A percentile compares a stretch with the other conserved stretches of the same genome.
Conservation (phyloP, 1,140 invertebrate species). For the Macrosteles quadrilineatus region DNA sequence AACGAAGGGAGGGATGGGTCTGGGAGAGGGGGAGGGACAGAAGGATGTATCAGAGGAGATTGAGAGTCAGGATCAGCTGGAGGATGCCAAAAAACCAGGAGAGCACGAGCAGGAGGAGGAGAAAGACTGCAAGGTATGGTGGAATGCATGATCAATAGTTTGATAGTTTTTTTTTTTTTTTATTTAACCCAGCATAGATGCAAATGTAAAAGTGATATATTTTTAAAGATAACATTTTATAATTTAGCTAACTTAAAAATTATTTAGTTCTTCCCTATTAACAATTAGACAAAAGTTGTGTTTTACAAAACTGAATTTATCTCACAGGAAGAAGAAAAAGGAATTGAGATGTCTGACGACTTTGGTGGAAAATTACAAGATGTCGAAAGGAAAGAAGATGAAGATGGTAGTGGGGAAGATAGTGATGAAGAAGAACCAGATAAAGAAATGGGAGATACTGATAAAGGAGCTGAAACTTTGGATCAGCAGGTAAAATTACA, state of each 20-base stretch:
- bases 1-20: constrained; percentile 68
- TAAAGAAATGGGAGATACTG: constrained; percentile 95
- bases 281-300: too few species aligned
- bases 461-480: constrained; percentile 76
- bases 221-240: too few species aligned
- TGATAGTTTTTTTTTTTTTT: too few species aligned
- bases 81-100: constrained; percentile 78
- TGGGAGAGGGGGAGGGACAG: constrained; percentile 90
- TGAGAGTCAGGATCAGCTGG: constrained; percentile 92
- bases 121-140: constrained; percentile 69
- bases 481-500: constrained; percentile 53
- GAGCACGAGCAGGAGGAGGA: constrained; percentile 72
- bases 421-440: constrained; percentile 75
- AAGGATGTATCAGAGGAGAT: constrained; percentile 95
- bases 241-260: too few species aligned
- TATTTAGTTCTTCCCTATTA: too few species aligned
- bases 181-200: too few species aligned
- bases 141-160: too few species aligned
- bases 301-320: too few species aligned
- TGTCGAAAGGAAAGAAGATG: constrained; percentile 67
- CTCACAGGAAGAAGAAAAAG: constrained; percentile 82
- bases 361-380: constrained; percentile 87
- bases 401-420: constrained; percentile 61
- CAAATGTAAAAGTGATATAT: too few species aligned
- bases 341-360: constrained; percentile 92